Evolutionary conservation across 2,888 invertebrate genomes (phyloP), one percentile per base, ranked within the genome.

Genomic region (Notodonta dromedarius): DNA sequence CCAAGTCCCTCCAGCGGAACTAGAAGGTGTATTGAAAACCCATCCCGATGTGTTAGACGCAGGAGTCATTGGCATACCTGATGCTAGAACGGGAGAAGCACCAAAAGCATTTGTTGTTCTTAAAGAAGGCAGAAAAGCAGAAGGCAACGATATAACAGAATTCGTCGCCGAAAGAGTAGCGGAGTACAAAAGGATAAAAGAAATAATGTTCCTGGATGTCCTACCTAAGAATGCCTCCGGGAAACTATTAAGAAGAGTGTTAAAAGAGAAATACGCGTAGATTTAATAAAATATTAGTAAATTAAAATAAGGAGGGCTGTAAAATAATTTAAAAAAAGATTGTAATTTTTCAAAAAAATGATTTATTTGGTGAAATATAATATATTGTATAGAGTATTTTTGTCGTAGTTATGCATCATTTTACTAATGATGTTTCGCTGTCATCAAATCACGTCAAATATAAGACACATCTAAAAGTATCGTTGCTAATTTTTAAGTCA

Each of bases 1-100:
- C 78, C 94, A 97, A 95, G 97, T 98, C 32, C 95, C 98, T n/a
- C 98, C 98, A 14, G 97, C 98, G 4, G 98, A 98, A 86, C 84
- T 98, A 52, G 98, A 98, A 86, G 95, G 94, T 60, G 74, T 97
- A 9, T 83, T 97, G 3, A 94, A 96, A 67, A 94, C 94, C 57
- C 96, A 97, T 88, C 96, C 97, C 0, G 94, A 94, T 52, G 94
- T 98, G 0, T 80, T 93, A 35, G 98, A 98, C 74, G 97, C 96
- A 0, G 98, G 96, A 0, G 98, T 98, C 1, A 91, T 98, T 63
- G 98, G 97, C 2, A 86, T 97, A 46, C 95, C 96, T 0, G 95
- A 97, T 80, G 88, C 89, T 0, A 86, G 90, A 58, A 91, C 88
- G 64, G 97, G 97, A 5, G 97, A 98, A 89, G 93, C 95, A 4